phyloP scores from a whole-genome alignment of 2,797 vertebrate genomes.

The Odontamblyopus lacepedii region DNA sequence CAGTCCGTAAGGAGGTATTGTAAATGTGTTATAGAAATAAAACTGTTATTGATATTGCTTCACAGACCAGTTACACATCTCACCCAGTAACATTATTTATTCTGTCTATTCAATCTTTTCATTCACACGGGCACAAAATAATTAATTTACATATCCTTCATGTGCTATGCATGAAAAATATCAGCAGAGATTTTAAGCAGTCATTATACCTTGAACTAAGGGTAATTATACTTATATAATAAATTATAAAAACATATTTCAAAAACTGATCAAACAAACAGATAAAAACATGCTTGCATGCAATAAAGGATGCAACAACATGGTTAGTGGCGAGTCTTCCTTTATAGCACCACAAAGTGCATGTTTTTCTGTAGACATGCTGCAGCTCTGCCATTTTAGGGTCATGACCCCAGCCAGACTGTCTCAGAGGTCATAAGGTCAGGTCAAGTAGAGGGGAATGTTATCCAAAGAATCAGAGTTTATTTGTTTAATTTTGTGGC shows the following conservation, averaged over 20 bases:
- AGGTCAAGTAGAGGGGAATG: constrained; percentile 75
- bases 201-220: too few relatives aligned
- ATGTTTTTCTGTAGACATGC: constrained; percentile 53
- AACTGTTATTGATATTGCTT: too few relatives aligned
- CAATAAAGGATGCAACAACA: neutral
- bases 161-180: too few relatives aligned
- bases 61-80: too few relatives aligned
- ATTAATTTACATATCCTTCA: too few relatives aligned
- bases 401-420: constrained; percentile 69
- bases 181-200: too few relatives aligned
- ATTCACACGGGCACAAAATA: too few relatives aligned
- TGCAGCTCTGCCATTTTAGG: constrained; percentile 47
- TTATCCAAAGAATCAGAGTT: constrained; percentile 73
- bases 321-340: neutral
- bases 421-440: constrained; percentile 69
- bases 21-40: too few relatives aligned
- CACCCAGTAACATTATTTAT: too few relatives aligned
- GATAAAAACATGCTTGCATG: neutral
- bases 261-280: too few relatives aligned
- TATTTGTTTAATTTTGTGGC: constrained; percentile 81
- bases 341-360: constrained; percentile 12
- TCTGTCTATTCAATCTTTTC: too few relatives aligned
- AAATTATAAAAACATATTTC: neutral
- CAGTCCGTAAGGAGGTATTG: too few relatives aligned
- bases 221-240: neutral